Evolutionary conservation across 2,797 vertebrate species (phyloP), one percentile per base, ranked within the genome.

Genomic region (Sphenodon punctatus): DNA sequence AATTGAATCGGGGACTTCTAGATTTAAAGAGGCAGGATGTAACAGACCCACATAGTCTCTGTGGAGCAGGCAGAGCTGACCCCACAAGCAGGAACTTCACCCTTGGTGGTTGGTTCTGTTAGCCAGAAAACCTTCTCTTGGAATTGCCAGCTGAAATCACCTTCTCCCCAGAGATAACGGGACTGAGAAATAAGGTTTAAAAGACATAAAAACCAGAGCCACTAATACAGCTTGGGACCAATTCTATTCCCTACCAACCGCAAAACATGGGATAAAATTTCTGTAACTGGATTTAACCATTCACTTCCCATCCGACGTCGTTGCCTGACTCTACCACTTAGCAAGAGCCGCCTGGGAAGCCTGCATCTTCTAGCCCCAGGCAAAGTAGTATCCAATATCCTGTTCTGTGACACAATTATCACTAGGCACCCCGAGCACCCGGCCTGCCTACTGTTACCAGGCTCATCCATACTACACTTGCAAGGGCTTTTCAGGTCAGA

Each of bases 381-480:
- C 49, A 27, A 48, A 66, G 51, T 46, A 87, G 61, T 61, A 43
- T 36, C 23, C 9, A 71, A 7, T 22, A 43, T 4, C 42, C 68
- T 1, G 0, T 32, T 5, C 34, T 20, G 6, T 0, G 7, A 22
- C 30, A 51, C 36, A 11, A 7, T 32, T 3, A 20, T 7, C 43
- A 5, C 0, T 0, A 1, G 41, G 14, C 10, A 20, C 42, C 6
- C 6, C 2, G 59, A 41, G 51, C 1, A 0, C 67, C 17, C 78
- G 53, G 34, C 45, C 0, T 7, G 25, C 20, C 55, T 45, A 46
- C 30, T n/a, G n/a, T n/a, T n/a, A n/a, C n/a, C n/a, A n/a, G n/a
- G n/a, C n/a, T n/a, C n/a, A n/a, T n/a, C n/a, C n/a, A n/a, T n/a
- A n/a, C n/a, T n/a, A n/a, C n/a, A n/a, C n/a, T n/a, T n/a, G n/a